Evolutionary conservation across 23 tunicate species (phyloP).

Genomic region (Trididemnum clinides): DNA sequence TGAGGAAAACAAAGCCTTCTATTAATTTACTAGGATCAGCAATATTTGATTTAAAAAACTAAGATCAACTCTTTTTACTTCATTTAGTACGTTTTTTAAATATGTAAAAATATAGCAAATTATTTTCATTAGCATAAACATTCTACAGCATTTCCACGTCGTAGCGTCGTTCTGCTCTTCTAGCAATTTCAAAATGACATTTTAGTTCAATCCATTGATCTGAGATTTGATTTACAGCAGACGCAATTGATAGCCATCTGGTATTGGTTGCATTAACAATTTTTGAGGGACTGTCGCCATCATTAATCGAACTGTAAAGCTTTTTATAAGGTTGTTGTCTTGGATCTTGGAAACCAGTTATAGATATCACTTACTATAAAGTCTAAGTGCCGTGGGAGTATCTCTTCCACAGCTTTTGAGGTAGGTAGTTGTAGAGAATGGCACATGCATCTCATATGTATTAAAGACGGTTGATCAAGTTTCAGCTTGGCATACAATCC

Average conservation of each 20-base stretch:
- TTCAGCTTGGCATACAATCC: neutral
- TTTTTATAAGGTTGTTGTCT: neutral
- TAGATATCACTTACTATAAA: neutral
- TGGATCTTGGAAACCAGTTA: neutral
- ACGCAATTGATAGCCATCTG: neutral
- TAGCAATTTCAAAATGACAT: neutral
- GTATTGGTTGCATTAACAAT: neutral
- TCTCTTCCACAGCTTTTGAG: neutral
- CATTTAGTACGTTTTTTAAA: neutral
- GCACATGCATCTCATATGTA: neutral
- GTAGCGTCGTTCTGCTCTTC: neutral
- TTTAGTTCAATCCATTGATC: neutral
- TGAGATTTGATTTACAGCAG: neutral
- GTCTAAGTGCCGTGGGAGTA: neutral
- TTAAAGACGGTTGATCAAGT: neutral
- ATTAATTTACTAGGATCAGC: no score
- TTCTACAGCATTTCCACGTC: no score
- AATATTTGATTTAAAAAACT: neutral
- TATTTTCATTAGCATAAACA: neutral
- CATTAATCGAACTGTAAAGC: neutral
- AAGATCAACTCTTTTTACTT: neutral
- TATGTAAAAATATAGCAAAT: neutral
- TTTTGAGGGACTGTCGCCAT: neutral
- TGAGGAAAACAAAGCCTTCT: no score
- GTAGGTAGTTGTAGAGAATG: neutral